phyloP scores from a whole-genome alignment of 2,113 vertebrate species.

The Lota lota region DNA sequence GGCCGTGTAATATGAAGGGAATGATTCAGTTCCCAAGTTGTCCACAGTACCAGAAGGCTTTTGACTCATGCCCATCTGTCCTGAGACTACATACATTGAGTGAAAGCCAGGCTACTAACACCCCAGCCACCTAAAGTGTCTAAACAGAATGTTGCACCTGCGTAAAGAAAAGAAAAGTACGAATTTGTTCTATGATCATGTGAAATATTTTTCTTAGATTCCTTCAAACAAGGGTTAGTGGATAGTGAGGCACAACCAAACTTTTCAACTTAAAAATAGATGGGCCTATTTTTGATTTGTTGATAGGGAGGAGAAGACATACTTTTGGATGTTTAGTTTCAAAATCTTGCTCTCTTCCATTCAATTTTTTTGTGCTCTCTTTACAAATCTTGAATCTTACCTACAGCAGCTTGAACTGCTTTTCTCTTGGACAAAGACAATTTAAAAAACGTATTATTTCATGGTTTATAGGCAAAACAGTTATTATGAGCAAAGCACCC shows the following conservation, averaged over 20 bases:
- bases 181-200: slow-evolving; percentile 3
- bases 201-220: slow-evolving; percentile 11
- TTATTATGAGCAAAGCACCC: too few species aligned
- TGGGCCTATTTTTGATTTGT: too few species aligned
- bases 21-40: slow-evolving; percentile 49
- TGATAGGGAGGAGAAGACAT: too few species aligned
- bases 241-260: not conserved
- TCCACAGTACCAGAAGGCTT: slow-evolving; percentile 73
- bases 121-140: slow-evolving; percentile 38
- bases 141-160: slow-evolving; percentile 45
- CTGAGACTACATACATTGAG: slow-evolving; percentile 66
- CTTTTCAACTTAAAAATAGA: too few species aligned
- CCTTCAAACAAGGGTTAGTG: slow-evolving; percentile 1
- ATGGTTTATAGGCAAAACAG: too few species aligned
- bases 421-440: too few species aligned
- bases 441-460: too few species aligned
- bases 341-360: too few species aligned
- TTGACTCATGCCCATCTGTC: slow-evolving; percentile 81
- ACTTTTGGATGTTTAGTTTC: too few species aligned
- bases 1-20: slow-evolving; percentile 58
- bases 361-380: too few species aligned
- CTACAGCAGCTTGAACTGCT: too few species aligned
- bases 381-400: too few species aligned
- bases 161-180: slow-evolving; percentile 11
- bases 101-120: slow-evolving; percentile 64